Conservation (phyloP, 2,888 invertebrate genomes). For the Ischnura elegans region DNA sequence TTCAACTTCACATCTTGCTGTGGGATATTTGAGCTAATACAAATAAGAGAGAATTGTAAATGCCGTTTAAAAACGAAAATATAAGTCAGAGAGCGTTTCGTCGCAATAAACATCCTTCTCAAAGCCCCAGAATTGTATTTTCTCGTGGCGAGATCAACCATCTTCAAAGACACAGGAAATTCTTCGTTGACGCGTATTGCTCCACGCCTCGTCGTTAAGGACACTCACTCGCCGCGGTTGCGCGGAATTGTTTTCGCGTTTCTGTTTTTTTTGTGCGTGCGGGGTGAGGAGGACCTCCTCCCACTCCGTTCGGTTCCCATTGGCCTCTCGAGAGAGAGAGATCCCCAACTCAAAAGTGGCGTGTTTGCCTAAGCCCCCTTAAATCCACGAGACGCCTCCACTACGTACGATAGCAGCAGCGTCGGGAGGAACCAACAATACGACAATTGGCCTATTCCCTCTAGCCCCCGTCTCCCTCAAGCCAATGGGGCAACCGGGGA, state of each 20-base stretch:
- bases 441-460: not conserved
- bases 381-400: not conserved
- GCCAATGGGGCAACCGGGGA: not conserved
- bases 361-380: not conserved
- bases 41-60: too few species aligned
- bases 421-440: not conserved
- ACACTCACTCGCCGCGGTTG: not conserved
- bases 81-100: too few species aligned
- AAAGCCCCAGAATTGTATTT: not conserved
- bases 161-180: not conserved
- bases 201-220: not conserved
- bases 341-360: not conserved
- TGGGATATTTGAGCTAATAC: too few species aligned
- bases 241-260: not conserved
- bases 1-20: too few species aligned
- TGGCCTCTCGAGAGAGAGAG: not conserved
- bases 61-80: too few species aligned
- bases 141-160: not conserved
- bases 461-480: not conserved
- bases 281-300: not conserved
- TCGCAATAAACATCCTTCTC: too few species aligned
- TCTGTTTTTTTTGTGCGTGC: not conserved
- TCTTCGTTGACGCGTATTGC: slow-evolving; percentile 6
- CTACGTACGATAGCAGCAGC: not conserved
- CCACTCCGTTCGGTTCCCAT: not conserved